Conservation (phyloP, 2,888 invertebrate species). For the Heliconius ismenius region DNA sequence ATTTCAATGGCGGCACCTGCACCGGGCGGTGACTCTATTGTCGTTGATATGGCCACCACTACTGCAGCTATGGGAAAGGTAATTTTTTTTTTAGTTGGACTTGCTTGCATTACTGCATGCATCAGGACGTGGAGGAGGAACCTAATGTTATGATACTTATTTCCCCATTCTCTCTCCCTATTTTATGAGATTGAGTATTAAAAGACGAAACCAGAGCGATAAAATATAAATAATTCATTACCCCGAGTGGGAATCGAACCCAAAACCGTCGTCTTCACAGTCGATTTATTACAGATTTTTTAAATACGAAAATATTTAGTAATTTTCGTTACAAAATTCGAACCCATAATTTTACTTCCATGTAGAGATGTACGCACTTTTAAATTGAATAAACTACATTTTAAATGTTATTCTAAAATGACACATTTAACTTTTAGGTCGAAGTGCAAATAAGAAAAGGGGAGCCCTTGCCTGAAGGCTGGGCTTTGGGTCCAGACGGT, state of each 20-base stretch:
- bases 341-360: not conserved
- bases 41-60: slow-evolving; percentile 96
- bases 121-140: not conserved
- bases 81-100: slow-evolving; percentile 29
- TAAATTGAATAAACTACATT: not conserved
- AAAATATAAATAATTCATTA: not conserved
- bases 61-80: slow-evolving; percentile 96
- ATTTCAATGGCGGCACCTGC: slow-evolving; percentile 89
- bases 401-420: not conserved
- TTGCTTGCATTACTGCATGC: no score
- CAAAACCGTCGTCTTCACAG: not conserved
- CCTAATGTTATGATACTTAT: not conserved
- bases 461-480: slow-evolving; percentile 89
- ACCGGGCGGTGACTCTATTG: slow-evolving; percentile 86
- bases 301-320: not conserved
- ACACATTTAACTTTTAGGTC: slow-evolving; percentile 74
- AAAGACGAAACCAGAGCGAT: not conserved
- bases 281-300: not conserved
- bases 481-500: slow-evolving; percentile 88
- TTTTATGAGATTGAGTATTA: not conserved
- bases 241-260: not conserved
- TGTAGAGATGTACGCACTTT: not conserved
- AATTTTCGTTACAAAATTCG: not conserved
- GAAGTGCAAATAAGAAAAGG: slow-evolving; percentile 91
- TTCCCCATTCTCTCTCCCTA: no score